phyloP scores from a whole-genome alignment of 2,888 invertebrate species.

The Scotopteryx bipunctaria region DNA sequence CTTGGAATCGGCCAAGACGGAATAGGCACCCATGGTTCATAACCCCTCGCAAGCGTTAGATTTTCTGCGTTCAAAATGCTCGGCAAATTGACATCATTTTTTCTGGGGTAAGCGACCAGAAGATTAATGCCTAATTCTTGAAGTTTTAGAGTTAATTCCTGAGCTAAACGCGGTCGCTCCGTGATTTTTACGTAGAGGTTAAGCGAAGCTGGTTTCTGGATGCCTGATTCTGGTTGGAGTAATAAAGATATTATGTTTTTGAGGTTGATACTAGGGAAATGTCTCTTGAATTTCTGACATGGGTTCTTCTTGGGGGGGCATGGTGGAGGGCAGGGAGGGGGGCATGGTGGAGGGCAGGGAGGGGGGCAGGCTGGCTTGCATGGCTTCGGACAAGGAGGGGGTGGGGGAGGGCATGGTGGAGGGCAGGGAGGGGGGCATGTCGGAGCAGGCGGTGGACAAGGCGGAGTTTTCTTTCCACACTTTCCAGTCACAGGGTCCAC shows the following conservation, averaged over 20 bases:
- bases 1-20: conserved; percentile 61
- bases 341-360: conserved; percentile 34
- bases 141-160: conserved; percentile 28
- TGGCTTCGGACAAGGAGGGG: conserved; percentile 33
- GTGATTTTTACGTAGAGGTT: not conserved
- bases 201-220: not conserved
- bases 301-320: conserved; percentile 34
- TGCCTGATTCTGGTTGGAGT: not conserved
- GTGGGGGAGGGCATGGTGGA: conserved; percentile 27
- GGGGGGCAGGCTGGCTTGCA: conserved; percentile 34
- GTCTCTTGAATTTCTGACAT: conserved; percentile 35
- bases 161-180: conserved; percentile 22
- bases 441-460: conserved; percentile 19
- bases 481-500: conserved; percentile 36
- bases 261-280: conserved; percentile 15
- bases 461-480: conserved; percentile 36
- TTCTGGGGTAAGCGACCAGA: not conserved
- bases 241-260: conserved; percentile 17
- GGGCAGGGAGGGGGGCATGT: conserved; percentile 9
- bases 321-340: conserved; percentile 32
- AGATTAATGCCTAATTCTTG: conserved; percentile 27
- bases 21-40: conserved; percentile 67
- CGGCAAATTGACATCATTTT: conserved; percentile 1
- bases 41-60: conserved; percentile 46
- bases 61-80: conserved; percentile 16